Evolutionary conservation across 2,888 invertebrate species (phyloP).

Genomic region (Girardia tigrina): DNA sequence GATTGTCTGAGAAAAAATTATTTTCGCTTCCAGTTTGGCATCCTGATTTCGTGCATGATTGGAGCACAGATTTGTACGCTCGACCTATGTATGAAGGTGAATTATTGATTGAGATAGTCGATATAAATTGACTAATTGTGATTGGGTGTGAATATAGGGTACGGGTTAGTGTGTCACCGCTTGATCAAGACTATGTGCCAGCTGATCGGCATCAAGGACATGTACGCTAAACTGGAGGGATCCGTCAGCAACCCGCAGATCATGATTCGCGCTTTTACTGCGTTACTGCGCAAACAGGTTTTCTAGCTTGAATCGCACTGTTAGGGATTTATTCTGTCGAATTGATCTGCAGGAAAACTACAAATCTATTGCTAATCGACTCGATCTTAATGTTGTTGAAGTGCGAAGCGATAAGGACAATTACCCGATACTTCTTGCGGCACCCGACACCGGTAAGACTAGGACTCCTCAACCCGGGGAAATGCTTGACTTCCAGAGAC

Average conservation of each 20-base stretch:
- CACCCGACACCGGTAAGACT: slow-evolving; percentile 54
- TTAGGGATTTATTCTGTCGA: too few species aligned
- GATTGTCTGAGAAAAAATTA: too few species aligned
- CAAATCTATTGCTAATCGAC: slow-evolving; percentile 72
- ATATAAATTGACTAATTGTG: too few species aligned
- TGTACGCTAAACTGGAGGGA: slow-evolving; percentile 76
- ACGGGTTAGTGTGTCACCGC: slow-evolving; percentile 74
- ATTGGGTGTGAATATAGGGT: slow-evolving; percentile 54
- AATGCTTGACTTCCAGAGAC: not conserved
- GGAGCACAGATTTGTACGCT: too few species aligned
- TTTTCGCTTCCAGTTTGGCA: too few species aligned
- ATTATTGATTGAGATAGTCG: too few species aligned
- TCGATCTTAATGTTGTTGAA: slow-evolving; percentile 75
- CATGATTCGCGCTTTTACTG: slow-evolving; percentile 78
- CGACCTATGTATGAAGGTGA: too few species aligned
- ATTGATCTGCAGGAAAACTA: slow-evolving; percentile 63
- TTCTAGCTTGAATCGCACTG: too few species aligned
- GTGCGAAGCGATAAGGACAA: slow-evolving; percentile 61
- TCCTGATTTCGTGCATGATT: too few species aligned
- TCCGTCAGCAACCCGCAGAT: slow-evolving; percentile 64
- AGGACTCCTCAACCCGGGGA: not conserved
- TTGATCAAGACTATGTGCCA: slow-evolving; percentile 73
- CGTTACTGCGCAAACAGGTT: slow-evolving; percentile 71
- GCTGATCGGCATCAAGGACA: slow-evolving; percentile 65
- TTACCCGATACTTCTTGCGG: slow-evolving; percentile 69